Conservation (phyloP, 2,797 vertebrate genomes). For the Enteromius argenteus region DNA sequence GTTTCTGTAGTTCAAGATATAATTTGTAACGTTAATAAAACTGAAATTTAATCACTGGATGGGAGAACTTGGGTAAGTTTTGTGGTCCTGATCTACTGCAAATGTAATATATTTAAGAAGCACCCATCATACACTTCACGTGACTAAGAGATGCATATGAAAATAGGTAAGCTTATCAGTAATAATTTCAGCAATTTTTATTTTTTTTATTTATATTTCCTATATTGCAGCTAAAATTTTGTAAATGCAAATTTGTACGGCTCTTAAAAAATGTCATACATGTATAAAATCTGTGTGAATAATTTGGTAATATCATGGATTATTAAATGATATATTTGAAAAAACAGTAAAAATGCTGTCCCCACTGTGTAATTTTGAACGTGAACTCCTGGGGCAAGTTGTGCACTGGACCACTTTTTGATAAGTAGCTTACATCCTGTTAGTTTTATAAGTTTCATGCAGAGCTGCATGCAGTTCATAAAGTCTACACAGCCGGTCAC, state of each 20-base stretch:
- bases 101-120: not conserved
- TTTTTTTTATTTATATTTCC: no score
- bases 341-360: not conserved
- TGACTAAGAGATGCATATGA: not conserved
- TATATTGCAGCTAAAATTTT: not conserved
- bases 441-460: not conserved
- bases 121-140: not conserved
- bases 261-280: no score
- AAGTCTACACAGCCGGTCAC: not conserved
- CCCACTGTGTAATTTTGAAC: not conserved
- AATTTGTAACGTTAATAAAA: not conserved
- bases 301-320: not conserved
- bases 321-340: not conserved
- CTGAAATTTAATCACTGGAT: not conserved
- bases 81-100: not conserved
- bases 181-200: not conserved
- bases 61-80: not conserved
- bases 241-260: not conserved
- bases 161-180: not conserved
- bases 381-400: not conserved
- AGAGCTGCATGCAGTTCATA: not conserved
- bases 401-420: not conserved
- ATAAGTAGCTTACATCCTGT: not conserved
- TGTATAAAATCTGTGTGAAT: not conserved
- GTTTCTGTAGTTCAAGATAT: not conserved